Evolutionary conservation across 2,113 vertebrate genomes (phyloP).

Genomic region (Rhadina sibilatrix): DNA sequence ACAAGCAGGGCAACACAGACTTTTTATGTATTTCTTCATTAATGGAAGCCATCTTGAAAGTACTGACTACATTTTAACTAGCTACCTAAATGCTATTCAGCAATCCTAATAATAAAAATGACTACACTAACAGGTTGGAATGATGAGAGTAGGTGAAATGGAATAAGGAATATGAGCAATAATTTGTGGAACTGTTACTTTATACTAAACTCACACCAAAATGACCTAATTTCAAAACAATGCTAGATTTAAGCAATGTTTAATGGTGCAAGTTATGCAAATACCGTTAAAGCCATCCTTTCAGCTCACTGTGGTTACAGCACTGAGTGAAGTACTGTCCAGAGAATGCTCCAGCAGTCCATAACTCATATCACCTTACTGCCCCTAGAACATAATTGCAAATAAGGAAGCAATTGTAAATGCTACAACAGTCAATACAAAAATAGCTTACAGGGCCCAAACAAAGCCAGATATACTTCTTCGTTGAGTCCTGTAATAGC

Average conservation of each 20-base stretch:
- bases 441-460: background rate
- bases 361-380: background rate
- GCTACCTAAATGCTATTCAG: background rate
- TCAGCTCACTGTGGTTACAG: background rate
- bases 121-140: background rate
- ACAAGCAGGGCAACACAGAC: background rate
- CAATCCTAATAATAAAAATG: background rate
- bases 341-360: background rate
- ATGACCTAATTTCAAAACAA: background rate
- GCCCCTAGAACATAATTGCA: background rate
- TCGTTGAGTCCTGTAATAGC: background rate
- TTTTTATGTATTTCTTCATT: background rate
- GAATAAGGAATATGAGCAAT: background rate
- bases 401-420: background rate
- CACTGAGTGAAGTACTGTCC: background rate
- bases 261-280: background rate
- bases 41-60: background rate
- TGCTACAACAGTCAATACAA: background rate
- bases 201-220: background rate
- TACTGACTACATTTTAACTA: background rate
- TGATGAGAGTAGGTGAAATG: background rate
- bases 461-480: background rate
- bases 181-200: background rate
- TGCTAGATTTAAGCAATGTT: background rate
- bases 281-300: background rate